Conservation (phyloP, 1,140 invertebrate genomes). For the Calliphora vicina region DNA sequence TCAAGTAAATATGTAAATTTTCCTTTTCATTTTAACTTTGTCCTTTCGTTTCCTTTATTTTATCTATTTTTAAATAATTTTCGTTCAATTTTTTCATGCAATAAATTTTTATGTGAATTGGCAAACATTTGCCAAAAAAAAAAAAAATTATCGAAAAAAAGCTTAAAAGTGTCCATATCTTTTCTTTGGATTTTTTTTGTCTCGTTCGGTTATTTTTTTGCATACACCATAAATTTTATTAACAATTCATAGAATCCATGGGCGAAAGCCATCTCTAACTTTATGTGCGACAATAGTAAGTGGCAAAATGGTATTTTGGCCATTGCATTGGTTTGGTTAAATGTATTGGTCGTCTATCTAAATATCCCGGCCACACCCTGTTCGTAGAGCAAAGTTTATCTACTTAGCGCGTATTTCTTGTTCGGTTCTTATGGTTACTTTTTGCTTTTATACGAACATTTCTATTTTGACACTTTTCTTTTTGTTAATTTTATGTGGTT, state of each 20-base stretch:
- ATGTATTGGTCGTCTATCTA: background rate
- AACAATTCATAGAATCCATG: background rate
- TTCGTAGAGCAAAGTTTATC: constrained; percentile 18
- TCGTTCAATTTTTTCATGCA: background rate
- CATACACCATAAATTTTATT: background rate
- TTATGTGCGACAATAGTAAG: background rate
- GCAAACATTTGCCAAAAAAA: constrained; percentile 27
- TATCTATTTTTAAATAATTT: background rate
- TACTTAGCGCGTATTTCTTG: constrained; percentile 26
- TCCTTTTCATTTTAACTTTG: background rate
- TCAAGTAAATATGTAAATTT: constrained; percentile 10
- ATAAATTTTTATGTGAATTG: constrained; percentile 33
- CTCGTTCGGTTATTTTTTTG: background rate
- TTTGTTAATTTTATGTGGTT: constrained; percentile 29
- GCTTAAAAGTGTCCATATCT: background rate
- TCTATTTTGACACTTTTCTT: constrained; percentile 22
- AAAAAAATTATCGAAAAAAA: background rate
- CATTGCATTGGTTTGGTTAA: background rate
- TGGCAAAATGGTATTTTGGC: background rate
- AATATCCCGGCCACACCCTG: background rate
- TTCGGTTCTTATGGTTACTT: background rate
- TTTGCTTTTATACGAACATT: background rate
- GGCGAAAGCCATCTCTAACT: background rate
- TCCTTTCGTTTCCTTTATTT: background rate
- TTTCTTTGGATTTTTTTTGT: background rate